A percentile compares a stretch with the other conserved stretches of the same genome.
Evolutionary conservation across 2,797 vertebrate species (phyloP).

Genomic region (Sebastes hubbsi): DNA sequence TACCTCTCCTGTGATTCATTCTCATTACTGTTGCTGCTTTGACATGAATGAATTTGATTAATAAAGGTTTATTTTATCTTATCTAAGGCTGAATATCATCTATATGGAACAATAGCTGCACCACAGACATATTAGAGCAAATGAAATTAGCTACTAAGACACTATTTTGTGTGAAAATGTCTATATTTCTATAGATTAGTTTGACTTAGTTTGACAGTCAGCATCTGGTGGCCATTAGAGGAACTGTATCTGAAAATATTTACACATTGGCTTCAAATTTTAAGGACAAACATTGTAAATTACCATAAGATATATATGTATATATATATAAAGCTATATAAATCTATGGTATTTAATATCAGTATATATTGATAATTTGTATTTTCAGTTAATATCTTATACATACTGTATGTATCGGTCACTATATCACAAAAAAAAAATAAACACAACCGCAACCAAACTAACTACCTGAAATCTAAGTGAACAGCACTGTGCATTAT

Average conservation of each 20-base stretch:
- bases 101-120: too few relatives aligned
- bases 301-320: too few relatives aligned
- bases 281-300: too few relatives aligned
- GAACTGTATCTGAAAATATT: not conserved
- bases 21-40: too few relatives aligned
- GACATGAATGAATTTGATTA: too few relatives aligned
- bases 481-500: not conserved
- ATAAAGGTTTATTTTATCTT: too few relatives aligned
- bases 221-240: not conserved
- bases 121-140: too few relatives aligned
- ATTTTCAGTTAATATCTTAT: not conserved
- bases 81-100: too few relatives aligned
- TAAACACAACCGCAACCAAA: not conserved
- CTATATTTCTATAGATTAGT: not conserved
- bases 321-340: too few relatives aligned
- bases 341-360: too few relatives aligned
- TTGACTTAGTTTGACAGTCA: too few relatives aligned
- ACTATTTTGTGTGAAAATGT: not conserved
- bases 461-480: not conserved
- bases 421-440: not conserved
- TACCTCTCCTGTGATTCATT: too few relatives aligned
- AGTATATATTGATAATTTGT: not conserved
- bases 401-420: not conserved
- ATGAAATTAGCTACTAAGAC: not conserved
- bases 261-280: not conserved